Conservation (phyloP, 2,113 vertebrate genomes). For the Hepsetus odoe region DNA sequence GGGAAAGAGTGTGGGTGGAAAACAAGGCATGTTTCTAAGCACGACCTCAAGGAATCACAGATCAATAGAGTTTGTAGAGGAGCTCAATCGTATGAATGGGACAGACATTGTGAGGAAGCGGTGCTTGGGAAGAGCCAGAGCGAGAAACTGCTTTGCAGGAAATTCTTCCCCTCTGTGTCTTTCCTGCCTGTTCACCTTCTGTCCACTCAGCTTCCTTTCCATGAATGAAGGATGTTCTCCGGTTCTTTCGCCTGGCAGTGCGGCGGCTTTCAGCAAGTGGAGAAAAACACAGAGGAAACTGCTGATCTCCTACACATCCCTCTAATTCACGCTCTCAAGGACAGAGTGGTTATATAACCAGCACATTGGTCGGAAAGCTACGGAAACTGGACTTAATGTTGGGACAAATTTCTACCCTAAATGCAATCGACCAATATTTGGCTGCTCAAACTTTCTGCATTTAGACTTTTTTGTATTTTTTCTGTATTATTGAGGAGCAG, state of each 20-base stretch:
- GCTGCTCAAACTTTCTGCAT: too few relatives aligned
- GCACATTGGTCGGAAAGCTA: not conserved
- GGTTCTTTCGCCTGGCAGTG: not conserved
- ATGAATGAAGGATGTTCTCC: not conserved
- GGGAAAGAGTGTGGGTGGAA: not conserved
- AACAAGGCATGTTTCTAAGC: too few relatives aligned
- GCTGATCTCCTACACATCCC: not conserved
- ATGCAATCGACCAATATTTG: too few relatives aligned
- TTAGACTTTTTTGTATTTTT: too few relatives aligned
- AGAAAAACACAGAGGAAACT: slow-evolving; percentile 5
- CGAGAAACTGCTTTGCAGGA: not conserved
- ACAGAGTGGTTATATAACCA: not conserved
- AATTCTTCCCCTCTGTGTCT: not conserved
- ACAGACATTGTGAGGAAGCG: not conserved
- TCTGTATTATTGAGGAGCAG: too few relatives aligned
- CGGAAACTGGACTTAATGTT: too few relatives aligned
- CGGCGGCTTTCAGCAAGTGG: not conserved
- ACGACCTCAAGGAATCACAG: too few relatives aligned
- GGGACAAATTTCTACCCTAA: too few relatives aligned
- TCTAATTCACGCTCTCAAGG: slow-evolving; percentile 1
- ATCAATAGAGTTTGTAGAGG: too few relatives aligned
- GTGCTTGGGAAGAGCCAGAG: not conserved
- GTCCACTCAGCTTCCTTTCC: not conserved
- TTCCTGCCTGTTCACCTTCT: not conserved
- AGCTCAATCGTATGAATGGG: not conserved